Conservation (phyloP, 2,888 invertebrate species). For the Athalia circularis region DNA sequence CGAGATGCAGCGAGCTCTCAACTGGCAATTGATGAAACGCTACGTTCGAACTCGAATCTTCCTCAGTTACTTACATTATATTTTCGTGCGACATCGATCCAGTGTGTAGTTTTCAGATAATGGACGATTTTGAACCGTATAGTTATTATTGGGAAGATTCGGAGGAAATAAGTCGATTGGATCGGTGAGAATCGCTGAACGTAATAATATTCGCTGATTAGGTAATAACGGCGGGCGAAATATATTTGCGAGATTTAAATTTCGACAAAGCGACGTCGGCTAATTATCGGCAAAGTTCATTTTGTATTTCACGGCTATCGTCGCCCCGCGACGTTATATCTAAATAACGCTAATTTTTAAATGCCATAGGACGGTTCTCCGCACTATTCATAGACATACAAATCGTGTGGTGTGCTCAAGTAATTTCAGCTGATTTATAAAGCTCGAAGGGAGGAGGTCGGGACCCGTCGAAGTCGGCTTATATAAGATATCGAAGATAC, state of each 20-base stretch:
- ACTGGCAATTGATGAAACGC: too few relatives aligned
- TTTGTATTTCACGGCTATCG: not conserved
- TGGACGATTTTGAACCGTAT: conserved; percentile 39
- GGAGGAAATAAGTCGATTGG: not conserved
- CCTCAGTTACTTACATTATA: not conserved
- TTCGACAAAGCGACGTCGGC: too few relatives aligned
- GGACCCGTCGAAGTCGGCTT: not conserved
- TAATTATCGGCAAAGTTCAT: not conserved
- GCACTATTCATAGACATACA: not conserved
- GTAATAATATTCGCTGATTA: too few relatives aligned
- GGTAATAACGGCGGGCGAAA: too few relatives aligned
- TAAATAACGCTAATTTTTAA: not conserved
- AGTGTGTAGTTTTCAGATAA: not conserved
- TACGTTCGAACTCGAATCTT: not conserved
- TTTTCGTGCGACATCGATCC: not conserved
- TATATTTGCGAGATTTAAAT: too few relatives aligned
- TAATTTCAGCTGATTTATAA: conserved; percentile 27
- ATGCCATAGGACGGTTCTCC: not conserved
- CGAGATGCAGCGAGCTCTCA: too few relatives aligned
- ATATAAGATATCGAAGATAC: conserved; percentile 1
- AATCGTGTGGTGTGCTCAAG: conserved; percentile 28
- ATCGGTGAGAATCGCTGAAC: conserved; percentile 24
- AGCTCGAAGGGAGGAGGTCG: conserved; percentile 32
- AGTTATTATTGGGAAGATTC: conserved; percentile 40
- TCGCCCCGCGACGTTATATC: not conserved